Percentiles rank a stretch among this genome's conserved stretches.
These are phyloP conservation scores for Ecdyonurus torrentis DNA, from an alignment of 2,888 invertebrate genomes.

Conservation along the genomic window DNA sequence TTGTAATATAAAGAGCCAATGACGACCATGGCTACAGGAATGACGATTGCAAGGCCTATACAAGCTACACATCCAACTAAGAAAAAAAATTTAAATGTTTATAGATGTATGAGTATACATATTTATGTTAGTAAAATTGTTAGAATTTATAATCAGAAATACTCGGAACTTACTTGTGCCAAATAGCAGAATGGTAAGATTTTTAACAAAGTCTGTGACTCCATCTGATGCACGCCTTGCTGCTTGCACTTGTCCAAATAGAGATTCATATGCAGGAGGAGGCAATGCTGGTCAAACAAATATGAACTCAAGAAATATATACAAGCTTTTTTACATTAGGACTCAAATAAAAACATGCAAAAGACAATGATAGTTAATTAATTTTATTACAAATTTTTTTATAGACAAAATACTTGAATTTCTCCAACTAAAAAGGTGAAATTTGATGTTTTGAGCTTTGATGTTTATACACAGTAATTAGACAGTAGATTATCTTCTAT, in stretches of 20 bases:
- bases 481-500: too few relatives aligned
- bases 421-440: background rate
- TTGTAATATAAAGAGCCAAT: conserved; percentile 44
- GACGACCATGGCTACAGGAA: conserved; percentile 50
- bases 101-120: background rate
- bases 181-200: conserved; percentile 37
- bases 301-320: background rate
- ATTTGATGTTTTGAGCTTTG: too few relatives aligned
- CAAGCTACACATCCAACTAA: conserved; percentile 48
- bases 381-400: background rate
- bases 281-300: conserved; percentile 36
- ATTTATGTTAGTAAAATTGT: background rate
- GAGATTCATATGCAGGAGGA: conserved; percentile 48
- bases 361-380: background rate
- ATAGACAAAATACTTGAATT: background rate
- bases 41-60: conserved; percentile 40
- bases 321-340: background rate
- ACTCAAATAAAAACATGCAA: too few relatives aligned
- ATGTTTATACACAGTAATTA: too few relatives aligned
- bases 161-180: conserved; percentile 38
- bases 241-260: conserved; percentile 44
- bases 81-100: conserved; percentile 17
- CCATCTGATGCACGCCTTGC: conserved; percentile 41
- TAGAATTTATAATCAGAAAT: background rate
- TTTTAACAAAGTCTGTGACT: conserved; percentile 40